phyloP scores from a whole-genome alignment of 2,797 vertebrate genomes.

The Calcarius lapponicus region DNA sequence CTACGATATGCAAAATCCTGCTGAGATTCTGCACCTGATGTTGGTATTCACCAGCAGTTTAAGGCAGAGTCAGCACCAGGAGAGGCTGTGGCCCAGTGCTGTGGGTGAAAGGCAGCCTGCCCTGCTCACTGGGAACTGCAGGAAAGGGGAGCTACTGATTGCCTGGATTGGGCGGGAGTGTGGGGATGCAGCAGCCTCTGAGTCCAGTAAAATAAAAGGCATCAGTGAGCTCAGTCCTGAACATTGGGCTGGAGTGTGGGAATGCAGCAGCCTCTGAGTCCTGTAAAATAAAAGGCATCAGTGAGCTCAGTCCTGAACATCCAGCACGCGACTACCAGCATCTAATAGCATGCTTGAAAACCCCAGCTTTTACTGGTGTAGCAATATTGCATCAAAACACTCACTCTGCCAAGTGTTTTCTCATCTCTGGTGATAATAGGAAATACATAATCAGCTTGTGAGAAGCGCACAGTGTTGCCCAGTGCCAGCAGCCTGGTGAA shows the following conservation, averaged over 20 bases:
- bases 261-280: neutral
- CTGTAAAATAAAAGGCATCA: neutral
- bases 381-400: neutral
- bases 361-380: neutral
- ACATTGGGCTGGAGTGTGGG: neutral
- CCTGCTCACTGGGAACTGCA: accelerated
- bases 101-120: neutral
- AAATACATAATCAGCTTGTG: neutral
- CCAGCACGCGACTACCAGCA: neutral
- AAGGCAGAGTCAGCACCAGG: neutral
- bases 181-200: neutral
- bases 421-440: neutral
- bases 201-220: neutral
- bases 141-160: neutral
- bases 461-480: neutral
- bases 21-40: neutral
- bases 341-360: neutral
- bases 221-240: neutral
- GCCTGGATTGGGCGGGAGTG: neutral
- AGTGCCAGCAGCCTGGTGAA: neutral
- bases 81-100: neutral
- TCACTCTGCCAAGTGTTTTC: neutral
- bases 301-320: neutral
- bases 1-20: neutral
- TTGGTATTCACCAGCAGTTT: neutral